Evolutionary conservation across 92 coral and sea anemone species (phyloP).

Genomic region (Paragorgia papillata): DNA sequence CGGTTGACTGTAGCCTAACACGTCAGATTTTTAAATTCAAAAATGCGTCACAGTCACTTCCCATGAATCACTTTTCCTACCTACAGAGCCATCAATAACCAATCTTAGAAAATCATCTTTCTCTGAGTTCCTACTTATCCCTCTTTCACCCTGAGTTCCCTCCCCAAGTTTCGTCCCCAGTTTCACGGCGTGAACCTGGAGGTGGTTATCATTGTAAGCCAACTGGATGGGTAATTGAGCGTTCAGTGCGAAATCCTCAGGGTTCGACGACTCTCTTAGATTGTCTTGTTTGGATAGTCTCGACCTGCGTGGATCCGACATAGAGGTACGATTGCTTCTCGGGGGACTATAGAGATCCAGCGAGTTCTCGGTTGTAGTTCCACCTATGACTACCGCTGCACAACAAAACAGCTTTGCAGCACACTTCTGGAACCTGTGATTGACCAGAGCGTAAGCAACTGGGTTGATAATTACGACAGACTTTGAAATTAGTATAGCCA

Average conservation of each 20-base stretch:
- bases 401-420: constrained; percentile 29
- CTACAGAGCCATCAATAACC: not conserved
- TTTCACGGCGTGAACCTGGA: not conserved
- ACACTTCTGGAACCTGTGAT: constrained; percentile 80
- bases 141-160: not conserved
- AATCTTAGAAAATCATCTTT: not conserved
- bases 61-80: constrained; percentile 26
- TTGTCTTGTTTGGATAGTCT: constrained; percentile 2
- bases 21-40: constrained; percentile 1
- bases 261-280: not conserved
- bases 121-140: not conserved
- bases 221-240: not conserved
- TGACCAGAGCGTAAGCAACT: constrained; percentile 78
- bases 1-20: too few relatives aligned
- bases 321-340: constrained; percentile 1
- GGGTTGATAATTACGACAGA: constrained; percentile 79
- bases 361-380: constrained; percentile 20
- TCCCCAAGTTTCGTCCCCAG: not conserved
- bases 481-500: constrained; percentile 70
- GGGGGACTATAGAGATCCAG: constrained; percentile 1
- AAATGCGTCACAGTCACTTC: constrained; percentile 36
- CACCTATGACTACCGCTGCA: constrained; percentile 5
- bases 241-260: not conserved
- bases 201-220: not conserved
- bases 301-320: not conserved